These are phyloP conservation scores for Drosophila sproati DNA, from an alignment of 1,140 invertebrate genomes.

Conservation along the genomic window DNA sequence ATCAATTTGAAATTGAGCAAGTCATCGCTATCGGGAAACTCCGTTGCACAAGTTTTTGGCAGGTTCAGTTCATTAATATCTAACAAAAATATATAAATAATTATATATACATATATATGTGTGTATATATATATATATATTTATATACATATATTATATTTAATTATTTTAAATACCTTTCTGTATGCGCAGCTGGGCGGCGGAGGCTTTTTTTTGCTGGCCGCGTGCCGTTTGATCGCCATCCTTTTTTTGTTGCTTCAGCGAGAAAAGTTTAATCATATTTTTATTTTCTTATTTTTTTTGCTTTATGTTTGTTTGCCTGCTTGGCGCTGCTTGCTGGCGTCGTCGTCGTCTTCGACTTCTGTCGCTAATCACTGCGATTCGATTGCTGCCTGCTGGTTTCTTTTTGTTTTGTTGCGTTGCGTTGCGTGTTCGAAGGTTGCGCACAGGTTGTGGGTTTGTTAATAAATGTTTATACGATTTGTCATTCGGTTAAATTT, in stretches of 20 bases:
- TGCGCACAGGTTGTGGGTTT: constrained; percentile 14
- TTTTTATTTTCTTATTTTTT: constrained; percentile 9
- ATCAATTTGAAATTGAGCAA: constrained; percentile 97
- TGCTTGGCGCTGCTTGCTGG: constrained; percentile 45
- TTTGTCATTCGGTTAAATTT: constrained; percentile 1
- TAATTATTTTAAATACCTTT: constrained; percentile 90
- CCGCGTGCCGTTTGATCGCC: constrained; percentile 92
- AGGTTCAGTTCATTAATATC: constrained; percentile 99
- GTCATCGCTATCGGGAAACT: constrained; percentile 98
- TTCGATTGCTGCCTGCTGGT: constrained; percentile 20
- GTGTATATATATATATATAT: constrained; percentile 2
- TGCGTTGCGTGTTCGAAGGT: neutral
- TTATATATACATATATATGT: too few species aligned
- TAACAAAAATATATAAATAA: constrained; percentile 78
- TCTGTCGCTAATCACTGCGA: constrained; percentile 11
- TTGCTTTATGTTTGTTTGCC: constrained; percentile 54
- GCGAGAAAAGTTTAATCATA: constrained; percentile 99
- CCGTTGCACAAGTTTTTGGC: constrained; percentile 97
- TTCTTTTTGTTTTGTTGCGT: constrained; percentile 4
- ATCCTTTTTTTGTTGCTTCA: constrained; percentile 99
- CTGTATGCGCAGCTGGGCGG: constrained; percentile 97
- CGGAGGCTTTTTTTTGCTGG: constrained; percentile 94
- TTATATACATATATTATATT: neutral
- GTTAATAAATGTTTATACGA: constrained; percentile 14
- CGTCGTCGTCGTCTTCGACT: constrained; percentile 45